Base-by-base conservation (phyloP, 1,140 invertebrate genomes). In the Drosophila repletoides region DNA sequence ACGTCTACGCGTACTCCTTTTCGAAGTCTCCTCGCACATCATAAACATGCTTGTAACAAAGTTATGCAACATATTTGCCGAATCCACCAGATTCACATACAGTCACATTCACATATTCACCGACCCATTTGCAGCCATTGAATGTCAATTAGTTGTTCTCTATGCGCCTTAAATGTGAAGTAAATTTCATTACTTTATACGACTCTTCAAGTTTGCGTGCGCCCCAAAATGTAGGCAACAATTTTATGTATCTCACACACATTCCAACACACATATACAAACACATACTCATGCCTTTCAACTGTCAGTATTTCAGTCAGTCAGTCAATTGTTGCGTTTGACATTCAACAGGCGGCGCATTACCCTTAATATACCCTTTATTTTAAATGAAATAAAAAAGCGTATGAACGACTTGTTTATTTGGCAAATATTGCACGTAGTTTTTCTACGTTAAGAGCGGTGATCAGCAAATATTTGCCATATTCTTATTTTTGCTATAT, bases 261-360 rank as follows among this genome's bases (percentile, higher is more conserved):
- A 45, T 38, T n/a, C n/a, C n/a, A n/a, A 53, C 56, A 58, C 58
- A 53, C 43, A 41, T 49, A 46, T 55, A 31, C 22, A 9, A 14
- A 1, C 45, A 22, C 28, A 6, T 31, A 49, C 40, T 49, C 71
- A 59, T 76, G 72, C 55, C 60, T 81, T 81, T 41, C 61, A 76
- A 40, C 76, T 76, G 76, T 68, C 60, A 61, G 63, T 34, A 14
- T 12, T 26, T 45, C 22, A 29, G 14, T 31, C 24, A 52, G 17
- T 33, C 21, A 36, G 48, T 36, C 48, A 22, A 22, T 49, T 7
- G 28, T 21, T 22, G n/a, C 55, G 48, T 69, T 68, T 63, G 74
- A 60, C 66, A 80, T 80, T 80, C 76, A 80, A 80, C 76, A 80
- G 76, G 76, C 76, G 31, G 15, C 40, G 6, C 46, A 10, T 24